A percentile compares a stretch with the other conserved stretches of the same genome.
Evolutionary conservation across 2,113 vertebrate species (phyloP).

Genomic region (Sterna hirundo): DNA sequence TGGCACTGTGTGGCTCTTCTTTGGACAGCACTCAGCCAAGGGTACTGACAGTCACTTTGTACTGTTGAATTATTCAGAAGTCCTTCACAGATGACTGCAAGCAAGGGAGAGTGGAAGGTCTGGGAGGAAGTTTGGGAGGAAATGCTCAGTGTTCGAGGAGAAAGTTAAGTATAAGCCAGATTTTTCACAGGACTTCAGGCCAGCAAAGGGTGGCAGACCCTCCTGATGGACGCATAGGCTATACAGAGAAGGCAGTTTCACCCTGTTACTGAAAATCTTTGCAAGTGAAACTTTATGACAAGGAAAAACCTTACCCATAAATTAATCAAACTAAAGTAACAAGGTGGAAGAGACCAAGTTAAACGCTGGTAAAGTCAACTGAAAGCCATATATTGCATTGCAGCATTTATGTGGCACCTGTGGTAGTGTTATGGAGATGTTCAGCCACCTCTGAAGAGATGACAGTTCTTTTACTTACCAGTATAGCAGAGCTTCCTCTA

Average conservation of each 20-base stretch:
- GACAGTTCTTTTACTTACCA: background rate
- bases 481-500: background rate
- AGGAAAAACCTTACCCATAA: background rate
- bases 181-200: background rate
- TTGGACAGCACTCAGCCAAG: background rate
- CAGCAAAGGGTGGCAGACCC: background rate
- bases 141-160: background rate
- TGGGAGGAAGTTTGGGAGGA: background rate
- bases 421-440: background rate
- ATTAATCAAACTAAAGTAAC: background rate
- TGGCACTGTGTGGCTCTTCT: background rate
- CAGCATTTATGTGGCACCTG: background rate
- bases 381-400: background rate
- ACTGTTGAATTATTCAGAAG: conserved; percentile 34
- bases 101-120: background rate
- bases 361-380: background rate
- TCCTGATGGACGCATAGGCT: fast-evolving
- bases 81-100: conserved; percentile 34
- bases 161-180: background rate
- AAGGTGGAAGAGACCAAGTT: background rate
- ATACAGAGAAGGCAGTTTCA: background rate
- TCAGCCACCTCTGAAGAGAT: background rate
- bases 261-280: background rate
- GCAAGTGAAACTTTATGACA: background rate
- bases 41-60: background rate